A percentile compares a stretch with the other conserved stretches of the same genome.
Conservation (phyloP, 2,113 vertebrate genomes). For the Gobio gobio region DNA sequence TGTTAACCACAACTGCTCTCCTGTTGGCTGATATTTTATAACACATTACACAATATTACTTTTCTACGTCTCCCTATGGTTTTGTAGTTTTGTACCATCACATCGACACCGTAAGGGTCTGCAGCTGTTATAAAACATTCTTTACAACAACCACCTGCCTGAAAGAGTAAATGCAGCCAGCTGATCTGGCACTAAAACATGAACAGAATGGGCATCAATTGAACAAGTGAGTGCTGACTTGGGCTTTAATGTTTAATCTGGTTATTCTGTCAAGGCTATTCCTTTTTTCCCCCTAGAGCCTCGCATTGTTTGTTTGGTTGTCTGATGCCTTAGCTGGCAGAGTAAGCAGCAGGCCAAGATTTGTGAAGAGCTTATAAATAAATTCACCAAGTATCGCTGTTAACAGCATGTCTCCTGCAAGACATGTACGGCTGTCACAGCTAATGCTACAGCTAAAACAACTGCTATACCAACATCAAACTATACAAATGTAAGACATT, state of each 20-base stretch:
- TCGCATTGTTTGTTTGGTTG: constrained; percentile 1
- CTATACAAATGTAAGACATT: not conserved
- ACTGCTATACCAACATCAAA: not conserved
- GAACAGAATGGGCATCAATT: not conserved
- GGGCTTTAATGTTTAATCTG: constrained; percentile 28
- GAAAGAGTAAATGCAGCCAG: constrained; percentile 17
- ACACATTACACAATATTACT: no score
- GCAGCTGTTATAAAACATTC: constrained; percentile 13
- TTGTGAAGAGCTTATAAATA: constrained; percentile 38
- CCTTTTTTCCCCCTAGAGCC: not conserved
- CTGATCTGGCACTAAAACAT: constrained; percentile 25
- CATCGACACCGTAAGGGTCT: not conserved
- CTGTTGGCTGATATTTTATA: no score
- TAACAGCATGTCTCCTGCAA: constrained; percentile 12
- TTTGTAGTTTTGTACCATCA: not conserved
- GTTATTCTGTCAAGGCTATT: not conserved
- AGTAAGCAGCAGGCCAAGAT: constrained; percentile 21
- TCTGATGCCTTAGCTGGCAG: constrained; percentile 14
- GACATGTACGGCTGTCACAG: not conserved
- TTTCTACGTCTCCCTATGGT: no score
- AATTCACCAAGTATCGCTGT: constrained; percentile 22
- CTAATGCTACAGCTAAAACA: not conserved
- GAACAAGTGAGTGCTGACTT: constrained; percentile 6
- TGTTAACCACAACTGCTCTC: no score
- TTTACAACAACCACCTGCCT: constrained; percentile 5